Percentiles rank a stretch among this genome's conserved stretches.
These are phyloP conservation scores for Pristis pectinata DNA, from an alignment of 2,797 vertebrate genomes.

Conservation along the genomic window DNA sequence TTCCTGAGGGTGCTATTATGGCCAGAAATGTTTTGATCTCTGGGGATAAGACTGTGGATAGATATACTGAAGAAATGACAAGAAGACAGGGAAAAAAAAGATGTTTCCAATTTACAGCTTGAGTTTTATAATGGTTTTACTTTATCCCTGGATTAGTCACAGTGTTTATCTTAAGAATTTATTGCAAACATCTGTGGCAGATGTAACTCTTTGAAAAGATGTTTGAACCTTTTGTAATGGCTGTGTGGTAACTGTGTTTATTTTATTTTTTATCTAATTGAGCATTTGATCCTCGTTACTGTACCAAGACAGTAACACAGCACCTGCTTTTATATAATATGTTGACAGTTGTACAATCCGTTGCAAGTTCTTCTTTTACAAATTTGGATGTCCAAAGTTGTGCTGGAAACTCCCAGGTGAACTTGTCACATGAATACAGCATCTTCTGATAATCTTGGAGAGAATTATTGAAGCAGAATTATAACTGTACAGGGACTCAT, in stretches of 20 bases:
- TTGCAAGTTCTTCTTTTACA: neutral
- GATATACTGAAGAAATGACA: neutral
- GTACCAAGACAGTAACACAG: neutral
- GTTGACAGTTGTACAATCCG: neutral
- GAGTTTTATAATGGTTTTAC: neutral
- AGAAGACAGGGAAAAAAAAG: neutral
- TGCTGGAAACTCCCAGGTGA: neutral
- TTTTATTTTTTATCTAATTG: slow-evolving; percentile 16
- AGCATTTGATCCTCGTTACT: neutral
- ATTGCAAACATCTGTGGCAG: slow-evolving; percentile 33
- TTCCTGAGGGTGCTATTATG: neutral
- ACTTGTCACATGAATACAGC: neutral
- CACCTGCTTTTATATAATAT: slow-evolving; percentile 19
- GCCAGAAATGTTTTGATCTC: slow-evolving; percentile 4
- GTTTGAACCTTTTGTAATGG: neutral
- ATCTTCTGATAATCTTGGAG: neutral
- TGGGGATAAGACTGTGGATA: neutral
- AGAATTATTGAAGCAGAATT: neutral
- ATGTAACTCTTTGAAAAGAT: slow-evolving; percentile 4
- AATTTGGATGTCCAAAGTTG: neutral
- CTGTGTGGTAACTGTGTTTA: neutral
- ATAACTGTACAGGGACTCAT: neutral
- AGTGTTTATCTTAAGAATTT: neutral
- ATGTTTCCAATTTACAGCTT: slow-evolving; percentile 15
- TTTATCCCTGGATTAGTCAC: slow-evolving; percentile 26